These are phyloP conservation scores for Eupithecia dodoneata DNA, from an alignment of 2,888 invertebrate genomes.

Conservation along the genomic window DNA sequence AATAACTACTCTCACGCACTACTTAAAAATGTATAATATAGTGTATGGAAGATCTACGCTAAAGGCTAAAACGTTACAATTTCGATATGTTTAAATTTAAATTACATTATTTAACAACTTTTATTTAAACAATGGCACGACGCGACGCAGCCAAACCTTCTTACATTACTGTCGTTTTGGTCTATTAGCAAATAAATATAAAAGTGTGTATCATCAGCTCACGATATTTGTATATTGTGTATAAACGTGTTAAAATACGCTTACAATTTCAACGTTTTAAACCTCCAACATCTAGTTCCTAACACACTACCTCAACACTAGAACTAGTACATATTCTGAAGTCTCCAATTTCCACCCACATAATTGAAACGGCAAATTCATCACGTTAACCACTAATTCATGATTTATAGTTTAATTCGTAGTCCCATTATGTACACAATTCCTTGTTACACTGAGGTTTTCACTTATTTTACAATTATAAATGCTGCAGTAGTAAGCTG, in stretches of 20 bases:
- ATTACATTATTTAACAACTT: constrained; percentile 73
- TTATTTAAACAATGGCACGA: constrained; percentile 74
- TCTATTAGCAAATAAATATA: constrained; percentile 57
- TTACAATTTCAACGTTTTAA: constrained; percentile 30
- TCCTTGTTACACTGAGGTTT: constrained; percentile 69
- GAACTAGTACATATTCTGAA: constrained; percentile 61
- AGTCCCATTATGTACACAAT: constrained; percentile 77
- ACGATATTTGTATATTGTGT: constrained; percentile 35
- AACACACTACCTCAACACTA: constrained; percentile 76
- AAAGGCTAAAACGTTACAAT: constrained; percentile 81
- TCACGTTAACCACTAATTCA: constrained; percentile 55
- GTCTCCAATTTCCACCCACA: constrained; percentile 60
- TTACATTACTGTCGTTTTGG: constrained; percentile 54
- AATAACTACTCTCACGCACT: constrained; percentile 61
- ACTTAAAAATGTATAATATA: constrained; percentile 57
- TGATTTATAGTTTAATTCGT: constrained; percentile 68
- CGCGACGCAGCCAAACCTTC: constrained; percentile 65
- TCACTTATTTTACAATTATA: constrained; percentile 56
- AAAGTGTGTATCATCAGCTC: constrained; percentile 29
- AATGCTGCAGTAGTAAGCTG: constrained; percentile 51
- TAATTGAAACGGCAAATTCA: constrained; percentile 65
- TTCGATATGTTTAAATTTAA: constrained; percentile 79
- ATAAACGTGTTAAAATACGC: constrained; percentile 36
- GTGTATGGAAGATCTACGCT: constrained; percentile 82
- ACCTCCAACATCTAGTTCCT: constrained; percentile 62